Percentiles rank a stretch among this genome's conserved stretches.
phyloP scores from a whole-genome alignment of 2,113 vertebrate genomes.

The Burhinus bistriatus region DNA sequence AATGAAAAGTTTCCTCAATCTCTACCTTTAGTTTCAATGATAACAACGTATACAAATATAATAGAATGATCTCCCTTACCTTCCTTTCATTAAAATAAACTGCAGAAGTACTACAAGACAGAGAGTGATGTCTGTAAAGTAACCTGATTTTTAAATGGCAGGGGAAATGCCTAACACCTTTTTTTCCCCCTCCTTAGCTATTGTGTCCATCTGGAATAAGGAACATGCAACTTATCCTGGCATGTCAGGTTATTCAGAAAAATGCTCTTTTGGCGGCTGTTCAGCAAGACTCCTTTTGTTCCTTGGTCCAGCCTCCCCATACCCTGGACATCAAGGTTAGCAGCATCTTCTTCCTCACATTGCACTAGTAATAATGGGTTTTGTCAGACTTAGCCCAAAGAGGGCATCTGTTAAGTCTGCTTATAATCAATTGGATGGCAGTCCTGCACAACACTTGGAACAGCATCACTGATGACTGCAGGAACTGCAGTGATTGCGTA shows the following conservation, averaged over 20 bases:
- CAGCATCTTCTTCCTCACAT: background rate
- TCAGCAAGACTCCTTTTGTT: conserved; percentile 71
- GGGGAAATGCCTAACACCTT: background rate
- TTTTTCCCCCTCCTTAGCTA: conserved; percentile 65
- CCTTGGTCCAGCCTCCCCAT: background rate
- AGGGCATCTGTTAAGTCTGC: background rate
- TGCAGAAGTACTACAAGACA: background rate
- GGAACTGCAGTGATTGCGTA: background rate
- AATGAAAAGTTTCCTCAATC: background rate
- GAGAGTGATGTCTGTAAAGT: background rate
- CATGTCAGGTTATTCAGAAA: conserved; percentile 78
- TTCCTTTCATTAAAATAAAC: background rate
- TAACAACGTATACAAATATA: background rate
- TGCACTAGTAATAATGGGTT: background rate
- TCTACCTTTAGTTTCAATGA: background rate
- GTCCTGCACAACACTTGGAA: background rate
- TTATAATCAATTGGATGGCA: background rate
- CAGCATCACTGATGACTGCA: background rate
- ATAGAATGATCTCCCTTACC: background rate
- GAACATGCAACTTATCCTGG: conserved; percentile 76
- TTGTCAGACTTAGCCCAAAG: background rate
- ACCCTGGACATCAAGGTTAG: conserved; percentile 35
- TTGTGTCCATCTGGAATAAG: conserved; percentile 67
- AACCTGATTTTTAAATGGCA: background rate
- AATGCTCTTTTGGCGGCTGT: conserved; percentile 74